A percentile compares a stretch with the other conserved stretches of the same genome.
phyloP scores from a whole-genome alignment of 2,888 invertebrate species.

The Cataglyphis cursor region DNA sequence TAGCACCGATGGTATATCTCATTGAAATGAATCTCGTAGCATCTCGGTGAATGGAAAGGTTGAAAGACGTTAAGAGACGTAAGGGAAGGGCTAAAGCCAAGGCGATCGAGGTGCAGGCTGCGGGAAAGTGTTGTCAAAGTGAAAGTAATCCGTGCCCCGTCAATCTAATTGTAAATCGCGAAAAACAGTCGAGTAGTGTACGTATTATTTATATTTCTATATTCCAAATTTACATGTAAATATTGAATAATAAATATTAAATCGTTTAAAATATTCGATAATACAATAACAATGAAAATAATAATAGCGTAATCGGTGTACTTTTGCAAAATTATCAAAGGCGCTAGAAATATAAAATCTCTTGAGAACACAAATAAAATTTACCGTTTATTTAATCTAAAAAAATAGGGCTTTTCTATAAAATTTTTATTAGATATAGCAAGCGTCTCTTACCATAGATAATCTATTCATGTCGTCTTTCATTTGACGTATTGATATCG shows the following conservation, averaged over 20 bases:
- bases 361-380: background rate
- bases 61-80: slow-evolving; percentile 53
- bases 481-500: slow-evolving; percentile 33
- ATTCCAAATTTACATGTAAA: slow-evolving; percentile 72
- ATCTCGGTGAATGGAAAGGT: slow-evolving; percentile 34
- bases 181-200: slow-evolving; percentile 61
- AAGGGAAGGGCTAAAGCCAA: slow-evolving; percentile 67
- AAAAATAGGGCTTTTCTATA: background rate
- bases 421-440: background rate
- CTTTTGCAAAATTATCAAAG: background rate
- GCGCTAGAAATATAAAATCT: background rate
- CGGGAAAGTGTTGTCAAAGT: slow-evolving; percentile 79
- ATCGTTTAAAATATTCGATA: background rate
- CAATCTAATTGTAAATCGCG: slow-evolving; percentile 74
- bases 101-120: slow-evolving; percentile 70
- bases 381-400: slow-evolving; percentile 6
- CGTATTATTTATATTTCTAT: slow-evolving; percentile 59
- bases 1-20: slow-evolving; percentile 40
- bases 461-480: background rate
- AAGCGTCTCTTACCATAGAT: background rate
- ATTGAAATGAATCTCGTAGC: slow-evolving; percentile 7
- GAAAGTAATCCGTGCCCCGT: slow-evolving; percentile 78
- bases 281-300: background rate
- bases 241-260: slow-evolving; percentile 43
- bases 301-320: background rate